Conservation (phyloP, 2,888 invertebrate species). For the Callimorpha dominula region DNA sequence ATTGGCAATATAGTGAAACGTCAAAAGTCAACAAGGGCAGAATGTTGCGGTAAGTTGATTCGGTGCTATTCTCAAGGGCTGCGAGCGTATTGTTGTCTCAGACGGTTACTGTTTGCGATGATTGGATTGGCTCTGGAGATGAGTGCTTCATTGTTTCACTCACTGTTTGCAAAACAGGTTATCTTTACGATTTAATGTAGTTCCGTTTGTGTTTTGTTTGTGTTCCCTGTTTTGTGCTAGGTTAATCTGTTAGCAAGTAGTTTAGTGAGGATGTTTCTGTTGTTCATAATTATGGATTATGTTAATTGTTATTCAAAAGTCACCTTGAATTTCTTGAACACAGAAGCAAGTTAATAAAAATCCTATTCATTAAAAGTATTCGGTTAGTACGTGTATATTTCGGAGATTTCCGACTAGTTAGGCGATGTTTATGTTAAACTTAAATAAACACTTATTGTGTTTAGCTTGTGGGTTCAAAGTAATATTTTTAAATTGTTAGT, state of each 20-base stretch:
- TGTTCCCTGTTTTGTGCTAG: conserved; percentile 10
- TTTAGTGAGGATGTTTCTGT: neutral
- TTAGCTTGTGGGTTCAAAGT: no score
- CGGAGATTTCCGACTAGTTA: neutral
- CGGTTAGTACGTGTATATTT: no score
- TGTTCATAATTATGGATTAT: neutral
- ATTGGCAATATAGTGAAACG: conserved; percentile 79
- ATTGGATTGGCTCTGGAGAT: conserved; percentile 81
- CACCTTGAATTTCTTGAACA: neutral
- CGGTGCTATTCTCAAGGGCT: conserved; percentile 82
- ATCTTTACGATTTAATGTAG: conserved; percentile 46
- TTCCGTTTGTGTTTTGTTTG: conserved; percentile 26
- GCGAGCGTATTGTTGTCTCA: conserved; percentile 74
- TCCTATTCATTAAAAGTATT: neutral
- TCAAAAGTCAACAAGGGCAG: conserved; percentile 85
- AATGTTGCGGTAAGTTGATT: conserved; percentile 83
- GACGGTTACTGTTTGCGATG: conserved; percentile 83
- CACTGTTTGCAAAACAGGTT: conserved; percentile 61
- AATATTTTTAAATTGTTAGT: no score
- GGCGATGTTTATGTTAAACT: neutral
- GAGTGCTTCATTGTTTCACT: conserved; percentile 76
- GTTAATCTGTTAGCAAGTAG: neutral
- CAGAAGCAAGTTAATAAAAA: neutral
- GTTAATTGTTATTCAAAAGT: neutral
- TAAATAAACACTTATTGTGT: neutral